Conservation (phyloP, 1,140 invertebrate genomes). For the Meteorus sp. region DNA sequence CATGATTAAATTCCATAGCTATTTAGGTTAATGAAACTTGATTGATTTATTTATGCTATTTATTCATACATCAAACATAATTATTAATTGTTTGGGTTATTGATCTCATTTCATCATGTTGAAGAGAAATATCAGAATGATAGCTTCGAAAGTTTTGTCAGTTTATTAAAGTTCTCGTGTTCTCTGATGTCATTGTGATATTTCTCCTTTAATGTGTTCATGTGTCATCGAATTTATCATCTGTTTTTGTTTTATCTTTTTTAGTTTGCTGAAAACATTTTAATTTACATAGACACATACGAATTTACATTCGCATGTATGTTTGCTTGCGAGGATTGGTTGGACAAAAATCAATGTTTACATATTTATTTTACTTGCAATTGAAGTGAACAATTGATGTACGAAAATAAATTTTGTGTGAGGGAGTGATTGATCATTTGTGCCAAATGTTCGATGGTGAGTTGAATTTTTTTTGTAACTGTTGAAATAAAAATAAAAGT, state of each 20-base stretch:
- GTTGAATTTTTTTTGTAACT: slow-evolving; percentile 28
- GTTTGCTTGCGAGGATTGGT: slow-evolving; percentile 44
- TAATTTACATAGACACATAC: no score
- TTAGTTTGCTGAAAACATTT: slow-evolving; percentile 27
- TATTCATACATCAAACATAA: no score
- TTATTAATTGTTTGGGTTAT: no score
- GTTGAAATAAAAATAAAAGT: no score
- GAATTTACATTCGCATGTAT: slow-evolving; percentile 1
- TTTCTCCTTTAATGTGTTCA: neutral
- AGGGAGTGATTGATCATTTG: no score
- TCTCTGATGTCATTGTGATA: neutral
- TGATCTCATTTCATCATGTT: no score
- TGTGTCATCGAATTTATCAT: slow-evolving; percentile 11
- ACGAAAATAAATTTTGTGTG: slow-evolving; percentile 44
- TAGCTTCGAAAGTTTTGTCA: no score
- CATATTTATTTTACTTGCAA: slow-evolving; percentile 47
- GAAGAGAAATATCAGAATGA: no score
- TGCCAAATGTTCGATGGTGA: slow-evolving; percentile 57
- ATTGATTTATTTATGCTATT: no score
- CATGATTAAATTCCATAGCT: no score
- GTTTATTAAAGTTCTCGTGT: neutral
- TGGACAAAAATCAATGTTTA: slow-evolving; percentile 29
- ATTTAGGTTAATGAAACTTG: no score
- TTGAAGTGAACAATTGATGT: slow-evolving; percentile 34
- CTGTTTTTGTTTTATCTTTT: slow-evolving; percentile 17